Conservation (phyloP, 2,113 vertebrate species). For the Psephotus haematonotus region DNA sequence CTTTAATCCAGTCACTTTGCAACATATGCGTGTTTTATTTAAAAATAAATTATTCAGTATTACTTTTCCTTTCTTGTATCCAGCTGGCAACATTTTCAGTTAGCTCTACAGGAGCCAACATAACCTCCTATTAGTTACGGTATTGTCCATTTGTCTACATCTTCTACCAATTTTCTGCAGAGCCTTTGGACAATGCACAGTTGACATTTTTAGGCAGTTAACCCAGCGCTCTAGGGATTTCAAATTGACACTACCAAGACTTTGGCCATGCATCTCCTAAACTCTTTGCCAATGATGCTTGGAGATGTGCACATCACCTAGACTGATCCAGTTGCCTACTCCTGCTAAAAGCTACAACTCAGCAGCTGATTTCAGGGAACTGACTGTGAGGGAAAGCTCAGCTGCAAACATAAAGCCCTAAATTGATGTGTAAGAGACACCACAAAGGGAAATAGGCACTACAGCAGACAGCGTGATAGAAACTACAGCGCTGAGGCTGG, state of each 20-base stretch:
- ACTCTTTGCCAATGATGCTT: not conserved
- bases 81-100: constrained; percentile 43
- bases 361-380: not conserved
- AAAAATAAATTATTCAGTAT: constrained; percentile 61
- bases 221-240: not conserved
- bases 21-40: constrained; percentile 49
- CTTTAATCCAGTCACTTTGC: constrained; percentile 61
- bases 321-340: not conserved
- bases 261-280: not conserved
- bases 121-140: not conserved
- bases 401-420: not conserved
- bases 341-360: not conserved
- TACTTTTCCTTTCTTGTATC: constrained; percentile 50
- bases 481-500: rapidly evolving
- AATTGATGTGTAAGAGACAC: not conserved
- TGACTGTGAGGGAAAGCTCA: not conserved
- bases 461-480: not conserved
- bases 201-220: not conserved
- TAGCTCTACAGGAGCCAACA: not conserved
- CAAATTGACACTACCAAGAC: not conserved
- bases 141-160: constrained; percentile 15
- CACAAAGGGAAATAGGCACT: not conserved
- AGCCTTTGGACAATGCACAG: not conserved
- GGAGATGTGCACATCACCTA: not conserved
- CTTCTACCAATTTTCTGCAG: not conserved